Percentiles rank a stretch among this genome's conserved stretches.
Conservation (phyloP, 2,888 invertebrate species). For the Thumatha senex region DNA sequence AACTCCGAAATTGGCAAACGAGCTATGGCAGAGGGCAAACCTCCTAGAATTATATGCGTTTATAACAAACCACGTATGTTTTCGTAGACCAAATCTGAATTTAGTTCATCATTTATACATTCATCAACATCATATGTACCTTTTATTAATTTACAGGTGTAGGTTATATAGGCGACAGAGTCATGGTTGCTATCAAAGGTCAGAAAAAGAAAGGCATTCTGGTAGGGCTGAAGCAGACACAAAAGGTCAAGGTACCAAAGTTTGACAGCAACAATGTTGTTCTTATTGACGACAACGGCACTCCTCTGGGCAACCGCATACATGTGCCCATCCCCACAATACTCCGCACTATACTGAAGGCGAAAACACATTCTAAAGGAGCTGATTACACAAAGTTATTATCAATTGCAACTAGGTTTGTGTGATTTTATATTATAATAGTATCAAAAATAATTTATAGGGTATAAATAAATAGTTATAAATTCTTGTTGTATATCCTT, state of each 20-base stretch:
- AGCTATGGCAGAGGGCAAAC: slow-evolving; percentile 97
- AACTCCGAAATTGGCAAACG: slow-evolving; percentile 97
- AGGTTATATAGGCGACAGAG: slow-evolving; percentile 90
- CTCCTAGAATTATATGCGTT: slow-evolving; percentile 96
- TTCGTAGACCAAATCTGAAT: not conserved
- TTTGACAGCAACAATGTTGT: slow-evolving; percentile 98
- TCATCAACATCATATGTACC: not conserved
- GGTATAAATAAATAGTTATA: not conserved
- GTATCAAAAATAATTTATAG: not conserved
- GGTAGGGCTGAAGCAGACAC: slow-evolving; percentile 91
- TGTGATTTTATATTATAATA: slow-evolving; percentile 70
- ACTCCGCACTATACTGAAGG: slow-evolving; percentile 91
- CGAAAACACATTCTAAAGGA: slow-evolving; percentile 90
- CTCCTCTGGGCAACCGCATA: slow-evolving; percentile 97
- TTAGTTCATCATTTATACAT: not conserved
- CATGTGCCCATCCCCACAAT: slow-evolving; percentile 97
- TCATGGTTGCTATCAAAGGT: slow-evolving; percentile 96
- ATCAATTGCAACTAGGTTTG: slow-evolving; percentile 94
- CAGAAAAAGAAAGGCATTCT: slow-evolving; percentile 96
- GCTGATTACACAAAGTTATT: slow-evolving; percentile 96
- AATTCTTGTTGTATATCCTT: not conserved
- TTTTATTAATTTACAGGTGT: slow-evolving; percentile 57
- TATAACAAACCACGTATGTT: slow-evolving; percentile 89
- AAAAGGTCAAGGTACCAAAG: slow-evolving; percentile 91
- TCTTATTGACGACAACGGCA: slow-evolving; percentile 96